These are phyloP conservation scores for Apamea sordens DNA, from an alignment of 2,888 invertebrate species.

Conservation along the genomic window DNA sequence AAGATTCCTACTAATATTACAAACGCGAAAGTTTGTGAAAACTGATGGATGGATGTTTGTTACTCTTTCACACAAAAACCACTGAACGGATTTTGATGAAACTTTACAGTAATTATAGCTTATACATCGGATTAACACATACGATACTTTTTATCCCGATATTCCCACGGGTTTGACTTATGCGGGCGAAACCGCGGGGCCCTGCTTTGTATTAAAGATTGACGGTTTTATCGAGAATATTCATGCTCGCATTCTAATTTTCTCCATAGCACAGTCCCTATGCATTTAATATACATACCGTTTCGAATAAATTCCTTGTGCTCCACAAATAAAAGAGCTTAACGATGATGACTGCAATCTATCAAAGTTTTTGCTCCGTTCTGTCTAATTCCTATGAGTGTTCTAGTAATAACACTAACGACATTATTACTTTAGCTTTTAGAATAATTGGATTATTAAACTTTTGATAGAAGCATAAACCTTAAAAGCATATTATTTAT, in stretches of 20 bases:
- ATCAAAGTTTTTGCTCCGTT: conserved; percentile 47
- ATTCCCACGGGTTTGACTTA: too few relatives aligned
- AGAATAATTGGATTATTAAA: conserved; percentile 1
- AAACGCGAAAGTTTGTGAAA: too few relatives aligned
- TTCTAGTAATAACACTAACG: conserved; percentile 44
- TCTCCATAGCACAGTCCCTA: not conserved
- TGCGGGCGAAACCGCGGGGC: too few relatives aligned
- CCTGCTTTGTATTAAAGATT: too few relatives aligned
- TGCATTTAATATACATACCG: conserved; percentile 43
- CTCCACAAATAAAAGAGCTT: conserved; percentile 45
- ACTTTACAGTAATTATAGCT: too few relatives aligned
- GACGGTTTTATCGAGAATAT: not conserved
- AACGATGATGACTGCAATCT: conserved; percentile 56
- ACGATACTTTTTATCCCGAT: too few relatives aligned
- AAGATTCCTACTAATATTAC: too few relatives aligned
- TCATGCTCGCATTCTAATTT: not conserved
- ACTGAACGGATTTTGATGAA: too few relatives aligned
- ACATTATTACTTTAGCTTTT: conserved; percentile 29
- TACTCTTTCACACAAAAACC: too few relatives aligned
- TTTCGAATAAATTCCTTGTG: conserved; percentile 33
- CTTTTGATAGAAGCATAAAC: conserved; percentile 15
- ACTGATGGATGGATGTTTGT: too few relatives aligned
- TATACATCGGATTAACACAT: too few relatives aligned
- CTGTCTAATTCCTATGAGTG: conserved; percentile 54
- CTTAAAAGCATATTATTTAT: not conserved